These are phyloP conservation scores for Triops longicaudatus DNA, from an alignment of 1,140 invertebrate genomes.

Conservation along the genomic window DNA sequence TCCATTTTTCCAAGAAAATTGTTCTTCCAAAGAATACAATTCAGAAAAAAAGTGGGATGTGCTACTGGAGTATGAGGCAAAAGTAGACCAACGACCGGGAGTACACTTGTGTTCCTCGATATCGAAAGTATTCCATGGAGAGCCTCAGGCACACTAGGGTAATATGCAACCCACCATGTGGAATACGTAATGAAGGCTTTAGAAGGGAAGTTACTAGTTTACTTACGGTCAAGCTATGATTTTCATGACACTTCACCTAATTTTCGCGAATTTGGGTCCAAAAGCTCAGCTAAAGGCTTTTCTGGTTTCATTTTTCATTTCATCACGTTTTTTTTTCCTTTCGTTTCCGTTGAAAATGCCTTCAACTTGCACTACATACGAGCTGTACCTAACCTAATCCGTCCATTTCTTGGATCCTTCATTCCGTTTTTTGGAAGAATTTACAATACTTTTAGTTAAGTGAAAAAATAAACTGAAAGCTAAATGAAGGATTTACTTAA, in stretches of 20 bases:
- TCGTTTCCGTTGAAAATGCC: too few species aligned
- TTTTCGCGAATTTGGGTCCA: neutral
- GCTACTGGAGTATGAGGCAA: neutral
- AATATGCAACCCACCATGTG: neutral
- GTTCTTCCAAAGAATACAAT: too few species aligned
- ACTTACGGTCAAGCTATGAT: neutral
- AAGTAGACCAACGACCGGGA: conserved; percentile 6
- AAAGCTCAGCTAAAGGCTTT: neutral
- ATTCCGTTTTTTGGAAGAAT: too few species aligned
- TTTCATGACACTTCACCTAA: neutral
- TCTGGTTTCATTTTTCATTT: too few species aligned
- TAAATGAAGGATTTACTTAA: too few species aligned
- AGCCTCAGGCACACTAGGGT: neutral
- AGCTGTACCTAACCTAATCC: too few species aligned
- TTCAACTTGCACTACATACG: too few species aligned
- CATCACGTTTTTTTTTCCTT: too few species aligned
- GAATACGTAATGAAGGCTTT: neutral
- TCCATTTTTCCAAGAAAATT: neutral
- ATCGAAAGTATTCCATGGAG: conserved; percentile 12
- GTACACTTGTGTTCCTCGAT: neutral
- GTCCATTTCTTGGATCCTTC: too few species aligned
- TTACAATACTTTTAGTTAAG: too few species aligned
- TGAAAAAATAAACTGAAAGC: too few species aligned
- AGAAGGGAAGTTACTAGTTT: neutral
- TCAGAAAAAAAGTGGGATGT: neutral